Conservation (phyloP, 2,888 invertebrate species). For the Toxonevra muliebris region DNA sequence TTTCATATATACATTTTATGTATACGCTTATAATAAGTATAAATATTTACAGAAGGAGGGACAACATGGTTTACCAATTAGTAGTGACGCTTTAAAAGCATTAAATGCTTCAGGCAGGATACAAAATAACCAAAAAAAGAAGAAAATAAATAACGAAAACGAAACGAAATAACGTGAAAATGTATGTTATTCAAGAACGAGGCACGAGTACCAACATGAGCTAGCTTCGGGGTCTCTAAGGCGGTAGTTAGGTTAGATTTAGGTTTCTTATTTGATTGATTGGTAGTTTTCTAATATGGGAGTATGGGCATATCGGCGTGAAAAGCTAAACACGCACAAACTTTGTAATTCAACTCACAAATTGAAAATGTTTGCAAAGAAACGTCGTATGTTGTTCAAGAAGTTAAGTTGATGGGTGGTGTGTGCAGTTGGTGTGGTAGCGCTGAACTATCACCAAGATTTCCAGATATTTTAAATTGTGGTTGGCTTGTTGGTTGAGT, state of each 20-base stretch:
- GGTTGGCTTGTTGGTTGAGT: neutral
- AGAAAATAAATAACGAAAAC: constrained; percentile 12
- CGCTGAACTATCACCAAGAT: neutral
- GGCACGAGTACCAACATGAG: neutral
- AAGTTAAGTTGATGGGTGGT: neutral
- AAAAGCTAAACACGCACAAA: constrained; percentile 19
- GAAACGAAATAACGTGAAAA: neutral
- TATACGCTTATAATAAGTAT: neutral
- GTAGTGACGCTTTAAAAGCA: constrained; percentile 14
- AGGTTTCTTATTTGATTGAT: neutral
- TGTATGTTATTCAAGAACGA: constrained; percentile 10
- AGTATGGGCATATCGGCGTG: constrained; percentile 1
- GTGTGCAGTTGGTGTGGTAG: neutral
- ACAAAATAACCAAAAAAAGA: constrained; percentile 29
- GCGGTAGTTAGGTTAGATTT: no score
- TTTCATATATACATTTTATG: neutral
- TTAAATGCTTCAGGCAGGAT: constrained; percentile 30
- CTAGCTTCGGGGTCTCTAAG: no score
- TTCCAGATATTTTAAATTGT: neutral
- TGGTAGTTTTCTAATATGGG: no score
- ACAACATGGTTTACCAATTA: constrained; percentile 57
- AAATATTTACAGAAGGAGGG: constrained; percentile 54
- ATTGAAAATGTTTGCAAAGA: constrained; percentile 10
- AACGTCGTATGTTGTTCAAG: neutral
- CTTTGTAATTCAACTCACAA: constrained; percentile 23